Evolutionary conservation across 1,140 invertebrate genomes (phyloP), one percentile per base, ranked within the genome.

Genomic region (Mycetomoellerius zeteki): DNA sequence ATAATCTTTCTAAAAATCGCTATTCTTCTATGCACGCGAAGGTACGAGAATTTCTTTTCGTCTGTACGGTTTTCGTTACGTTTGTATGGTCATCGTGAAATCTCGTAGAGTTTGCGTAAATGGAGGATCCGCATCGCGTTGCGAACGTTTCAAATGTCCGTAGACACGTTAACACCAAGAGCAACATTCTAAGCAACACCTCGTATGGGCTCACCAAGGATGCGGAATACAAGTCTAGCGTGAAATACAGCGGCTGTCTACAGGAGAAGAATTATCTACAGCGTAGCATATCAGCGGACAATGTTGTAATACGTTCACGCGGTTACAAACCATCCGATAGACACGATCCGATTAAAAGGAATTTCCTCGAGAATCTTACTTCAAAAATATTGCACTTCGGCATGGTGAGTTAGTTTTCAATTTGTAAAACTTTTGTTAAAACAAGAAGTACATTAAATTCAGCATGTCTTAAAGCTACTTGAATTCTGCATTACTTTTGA

Each of bases 251-350:
- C 43, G 27, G 77, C 78, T 69, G 58, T 71, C 19, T 92, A 72
- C 76, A 92, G 69, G 78, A 93, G 71, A 76, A 92, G 33, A 89
- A 85, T 89, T 89, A 88, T 87, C 77, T 94, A 19, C 94, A 95
- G 77, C 92, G 94, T 64, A 95, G 93, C 50, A 80, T 92, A 43
- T 93, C 93, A 24, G 94, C 94, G 10, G 95, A 95, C 89, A 95
- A 96, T 95, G 96, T 96, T 90, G 94, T 96, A 89, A 92, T 96
- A 78, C 94, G 93, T 80, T 95, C 95, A 73, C 96, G 98, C 19
- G 98, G 98, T 30, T 98, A 98, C 94, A 98, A 98, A 92, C 98
- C 98, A 2, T 98, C 98, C 0, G 98, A 98, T 94, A 96, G 97
- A 92, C 96, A 97, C 94, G 97, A 98, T 94, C 97, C 97, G 1